Percentiles rank a stretch among this genome's conserved stretches.
These are phyloP conservation scores for Trachymyrmex cornetzi DNA, from an alignment of 1,140 invertebrate species.

Conservation along the genomic window DNA sequence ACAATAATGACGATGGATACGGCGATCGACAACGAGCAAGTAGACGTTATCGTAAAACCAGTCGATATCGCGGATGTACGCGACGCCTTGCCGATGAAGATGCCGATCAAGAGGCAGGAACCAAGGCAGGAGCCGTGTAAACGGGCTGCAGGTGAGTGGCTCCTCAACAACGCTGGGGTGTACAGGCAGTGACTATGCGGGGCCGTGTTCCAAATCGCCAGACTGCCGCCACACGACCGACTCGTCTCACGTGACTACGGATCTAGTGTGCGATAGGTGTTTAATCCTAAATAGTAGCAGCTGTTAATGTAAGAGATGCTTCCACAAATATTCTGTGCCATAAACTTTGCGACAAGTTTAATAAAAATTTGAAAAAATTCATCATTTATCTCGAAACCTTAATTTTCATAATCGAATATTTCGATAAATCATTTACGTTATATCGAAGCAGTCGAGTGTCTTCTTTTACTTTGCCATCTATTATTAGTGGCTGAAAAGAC, in stretches of 20 bases:
- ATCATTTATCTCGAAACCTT: background rate
- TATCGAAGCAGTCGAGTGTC: background rate
- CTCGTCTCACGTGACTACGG: conserved; percentile 42
- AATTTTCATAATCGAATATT: background rate
- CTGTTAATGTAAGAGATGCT: background rate
- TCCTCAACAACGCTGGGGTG: conserved; percentile 81
- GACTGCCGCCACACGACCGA: conserved; percentile 26
- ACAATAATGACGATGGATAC: conserved; percentile 36
- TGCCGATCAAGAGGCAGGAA: conserved; percentile 61
- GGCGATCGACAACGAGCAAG: conserved; percentile 37
- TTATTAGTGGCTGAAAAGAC: background rate
- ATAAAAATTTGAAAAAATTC: background rate
- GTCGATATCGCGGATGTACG: conserved; percentile 47
- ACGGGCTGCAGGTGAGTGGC: conserved; percentile 85
- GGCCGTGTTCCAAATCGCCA: conserved; percentile 78
- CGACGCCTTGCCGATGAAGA: conserved; percentile 63
- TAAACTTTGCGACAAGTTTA: background rate
- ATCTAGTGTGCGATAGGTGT: conserved; percentile 41
- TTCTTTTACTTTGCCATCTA: background rate
- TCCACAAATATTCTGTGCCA: background rate
- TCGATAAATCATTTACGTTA: background rate
- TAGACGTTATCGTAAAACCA: conserved; percentile 40
- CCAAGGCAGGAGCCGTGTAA: conserved; percentile 73
- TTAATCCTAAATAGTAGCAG: conserved; percentile 55
- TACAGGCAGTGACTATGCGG: conserved; percentile 78